phyloP scores from a whole-genome alignment of 2,888 invertebrate species.

The Thereva unica region DNA sequence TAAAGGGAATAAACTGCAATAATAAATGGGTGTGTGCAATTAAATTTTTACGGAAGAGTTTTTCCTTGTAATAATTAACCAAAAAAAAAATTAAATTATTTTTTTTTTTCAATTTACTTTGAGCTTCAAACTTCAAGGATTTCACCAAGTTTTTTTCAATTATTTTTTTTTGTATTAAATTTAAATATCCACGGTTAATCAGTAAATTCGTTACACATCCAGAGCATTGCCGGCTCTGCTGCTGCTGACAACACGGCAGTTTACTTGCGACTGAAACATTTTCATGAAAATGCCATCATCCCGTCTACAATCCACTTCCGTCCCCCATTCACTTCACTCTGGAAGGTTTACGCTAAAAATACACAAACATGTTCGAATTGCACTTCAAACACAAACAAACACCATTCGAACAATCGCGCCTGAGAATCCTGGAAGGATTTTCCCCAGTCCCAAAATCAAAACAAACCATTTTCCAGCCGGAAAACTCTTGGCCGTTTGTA shows the following conservation, averaged over 20 bases:
- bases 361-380: slow-evolving; percentile 21
- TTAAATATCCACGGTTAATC: background rate
- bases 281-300: slow-evolving; percentile 29
- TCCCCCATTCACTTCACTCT: slow-evolving; percentile 18
- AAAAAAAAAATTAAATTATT: too few species aligned
- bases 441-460: slow-evolving; percentile 7
- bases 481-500: slow-evolving; percentile 1
- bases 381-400: slow-evolving; percentile 4
- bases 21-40: slow-evolving; percentile 6
- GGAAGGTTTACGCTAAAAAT: slow-evolving; percentile 26
- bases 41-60: too few species aligned
- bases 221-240: slow-evolving; percentile 13
- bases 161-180: too few species aligned
- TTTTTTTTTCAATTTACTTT: too few species aligned
- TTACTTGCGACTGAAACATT: slow-evolving; percentile 39
- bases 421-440: slow-evolving; percentile 16
- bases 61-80: too few species aligned
- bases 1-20: background rate
- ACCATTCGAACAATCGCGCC: slow-evolving; percentile 27
- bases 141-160: too few species aligned
- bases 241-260: slow-evolving; percentile 34
- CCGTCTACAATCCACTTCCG: slow-evolving; percentile 15
- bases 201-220: slow-evolving; percentile 5
- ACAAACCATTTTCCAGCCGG: slow-evolving; percentile 30
- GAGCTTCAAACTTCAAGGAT: too few species aligned